Base-by-base conservation (phyloP, 2,888 invertebrate species). In the Pandemis cinnamomeana region DNA sequence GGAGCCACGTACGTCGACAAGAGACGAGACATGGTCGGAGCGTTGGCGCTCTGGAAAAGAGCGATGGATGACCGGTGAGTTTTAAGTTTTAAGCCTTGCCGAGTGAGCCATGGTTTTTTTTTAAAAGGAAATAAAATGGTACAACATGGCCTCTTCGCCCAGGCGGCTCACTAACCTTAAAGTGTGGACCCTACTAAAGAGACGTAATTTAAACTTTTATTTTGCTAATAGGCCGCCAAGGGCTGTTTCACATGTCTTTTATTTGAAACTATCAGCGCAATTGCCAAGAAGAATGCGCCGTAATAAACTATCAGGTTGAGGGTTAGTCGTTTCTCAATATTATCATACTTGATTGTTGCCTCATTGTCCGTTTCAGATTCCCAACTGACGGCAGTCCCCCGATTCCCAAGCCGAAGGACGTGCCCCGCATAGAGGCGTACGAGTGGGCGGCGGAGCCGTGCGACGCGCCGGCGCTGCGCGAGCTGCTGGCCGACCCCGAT, bases 1-100 rank as follows among this genome's bases (percentile, higher is more conserved):
- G 99, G 99, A 5, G 98, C 99, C 3, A 99, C 99, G 0, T 99
- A 97, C 90, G 98, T 99, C n/a, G 99, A 99, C 91, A 99, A 99
- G 88, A 97, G 98, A 87, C 95, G 98, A 81, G 99, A 99, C 89
- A 98, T 99, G 97, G 96, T 98, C 75, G 97, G 97, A 55, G 99
- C 98, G 0, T 93, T 98, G 69, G 96, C 96, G 76, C 95, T 97
- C 76, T 99, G 99, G 99, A 97, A 97, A 85, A 95, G 97, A 81
- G 99, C 99, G 42, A 97, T 99, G 97, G 96, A 97, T 77, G 97
- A 98, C 84, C 96, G 98, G 97, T 97, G 85, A 80, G 79, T 68
- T 13, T 4, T 7, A 4, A 80, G 79, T 68, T 13, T 4, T 7
- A 4, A 13, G 13, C 20, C 20, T 20, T 1, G 20, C 20, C 20